Percentiles rank a stretch among this genome's conserved stretches.
phyloP scores from a whole-genome alignment of 2,888 invertebrate genomes.

The Dasysyrphus tricinctus region DNA sequence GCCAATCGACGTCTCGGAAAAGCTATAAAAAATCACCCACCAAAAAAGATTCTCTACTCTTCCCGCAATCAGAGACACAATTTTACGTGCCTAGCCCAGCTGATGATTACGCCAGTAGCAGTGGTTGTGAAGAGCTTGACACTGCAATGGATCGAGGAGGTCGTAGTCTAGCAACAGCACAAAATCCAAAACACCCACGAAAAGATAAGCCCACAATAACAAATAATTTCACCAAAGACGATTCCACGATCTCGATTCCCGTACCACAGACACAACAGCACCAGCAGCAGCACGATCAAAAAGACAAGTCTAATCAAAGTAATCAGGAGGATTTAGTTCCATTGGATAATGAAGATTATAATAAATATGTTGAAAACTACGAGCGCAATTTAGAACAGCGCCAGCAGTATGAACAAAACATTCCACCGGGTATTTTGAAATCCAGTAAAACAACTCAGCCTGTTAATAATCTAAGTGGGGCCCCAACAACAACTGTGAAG shows the following conservation, averaged over 20 bases:
- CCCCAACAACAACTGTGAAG: slow-evolving; percentile 39
- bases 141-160: slow-evolving; percentile 70
- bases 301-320: slow-evolving; percentile 67
- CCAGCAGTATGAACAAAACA: slow-evolving; percentile 68
- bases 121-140: slow-evolving; percentile 66
- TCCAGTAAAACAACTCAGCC: slow-evolving; percentile 66
- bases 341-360: slow-evolving; percentile 77
- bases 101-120: slow-evolving; percentile 67
- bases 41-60: slow-evolving; percentile 64
- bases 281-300: slow-evolving; percentile 42
- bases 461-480: slow-evolving; percentile 21
- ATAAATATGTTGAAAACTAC: slow-evolving; percentile 77
- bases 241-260: slow-evolving; percentile 42
- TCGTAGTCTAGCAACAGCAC: slow-evolving; percentile 62
- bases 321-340: slow-evolving; percentile 65
- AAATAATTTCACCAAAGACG: slow-evolving; percentile 59
- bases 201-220: slow-evolving; percentile 60
- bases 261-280: background rate
- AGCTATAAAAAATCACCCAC: slow-evolving; percentile 60
- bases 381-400: slow-evolving; percentile 78
- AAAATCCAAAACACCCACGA: slow-evolving; percentile 60
- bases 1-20: slow-evolving; percentile 60
- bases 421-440: slow-evolving; percentile 78
- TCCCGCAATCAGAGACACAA: slow-evolving; percentile 61
- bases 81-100: slow-evolving; percentile 72